phyloP scores from a whole-genome alignment of 2,888 invertebrate genomes.

The Oscheius sp. region DNA sequence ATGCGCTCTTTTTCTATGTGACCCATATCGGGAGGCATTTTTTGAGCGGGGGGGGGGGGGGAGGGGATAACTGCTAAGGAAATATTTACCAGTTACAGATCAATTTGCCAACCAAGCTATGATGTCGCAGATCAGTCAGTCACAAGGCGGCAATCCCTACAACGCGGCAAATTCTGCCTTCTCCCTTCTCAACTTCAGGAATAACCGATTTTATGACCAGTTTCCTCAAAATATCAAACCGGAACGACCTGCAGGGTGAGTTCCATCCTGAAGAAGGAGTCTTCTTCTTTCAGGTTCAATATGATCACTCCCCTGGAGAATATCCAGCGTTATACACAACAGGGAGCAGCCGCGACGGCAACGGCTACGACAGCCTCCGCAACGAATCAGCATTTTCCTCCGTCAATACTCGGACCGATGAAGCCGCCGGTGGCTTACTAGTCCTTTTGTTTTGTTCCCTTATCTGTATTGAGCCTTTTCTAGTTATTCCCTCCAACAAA shows the following conservation, averaged over 20 bases:
- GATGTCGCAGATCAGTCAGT: slow-evolving; percentile 46
- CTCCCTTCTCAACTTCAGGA: slow-evolving; percentile 52
- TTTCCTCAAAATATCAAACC: slow-evolving; percentile 39
- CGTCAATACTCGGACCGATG: slow-evolving; percentile 26
- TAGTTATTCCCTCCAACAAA: neutral
- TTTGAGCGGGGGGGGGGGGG: neutral
- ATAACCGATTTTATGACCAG: slow-evolving; percentile 41
- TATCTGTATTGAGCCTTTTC: neutral
- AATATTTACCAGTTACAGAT: slow-evolving; percentile 26
- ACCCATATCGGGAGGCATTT: neutral
- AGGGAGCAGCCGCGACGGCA: slow-evolving; percentile 20
- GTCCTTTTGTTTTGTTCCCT: neutral
- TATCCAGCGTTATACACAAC: slow-evolving; percentile 63
- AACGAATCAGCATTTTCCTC: slow-evolving; percentile 16
- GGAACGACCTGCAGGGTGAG: slow-evolving; percentile 52
- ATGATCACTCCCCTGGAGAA: slow-evolving; percentile 70
- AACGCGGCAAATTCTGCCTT: slow-evolving; percentile 52
- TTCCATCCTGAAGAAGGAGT: neutral
- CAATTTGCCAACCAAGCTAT: slow-evolving; percentile 52
- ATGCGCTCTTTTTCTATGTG: neutral
- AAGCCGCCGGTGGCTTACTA: slow-evolving; percentile 30
- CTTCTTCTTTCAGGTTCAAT: slow-evolving; percentile 59
- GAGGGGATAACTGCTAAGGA: neutral
- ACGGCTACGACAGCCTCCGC: neutral
- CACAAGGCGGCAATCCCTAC: slow-evolving; percentile 36